phyloP scores from a whole-genome alignment of 1,140 invertebrate species.

The Lasioglossum baleicum region DNA sequence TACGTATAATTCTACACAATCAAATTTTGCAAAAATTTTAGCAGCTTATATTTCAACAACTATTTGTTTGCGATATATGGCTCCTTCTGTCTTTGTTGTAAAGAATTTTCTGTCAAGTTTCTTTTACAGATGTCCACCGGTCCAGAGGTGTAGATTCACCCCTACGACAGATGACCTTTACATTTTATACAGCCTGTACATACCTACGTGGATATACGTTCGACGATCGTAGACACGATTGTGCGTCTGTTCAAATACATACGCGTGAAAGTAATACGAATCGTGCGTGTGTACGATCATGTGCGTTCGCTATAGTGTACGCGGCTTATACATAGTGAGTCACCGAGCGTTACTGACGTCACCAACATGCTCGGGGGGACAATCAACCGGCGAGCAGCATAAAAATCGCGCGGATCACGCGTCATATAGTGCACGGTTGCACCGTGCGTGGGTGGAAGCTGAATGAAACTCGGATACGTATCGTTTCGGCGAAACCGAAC shows the following conservation, averaged over 20 bases:
- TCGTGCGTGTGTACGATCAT: slow-evolving; percentile 31
- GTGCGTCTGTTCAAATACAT: neutral
- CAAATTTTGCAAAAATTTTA: too few species aligned
- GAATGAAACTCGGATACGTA: slow-evolving; percentile 24
- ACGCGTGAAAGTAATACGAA: slow-evolving; percentile 19
- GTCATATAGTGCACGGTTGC: slow-evolving; percentile 44
- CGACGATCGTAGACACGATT: too few species aligned
- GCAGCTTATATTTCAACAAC: too few species aligned
- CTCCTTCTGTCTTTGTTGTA: too few species aligned
- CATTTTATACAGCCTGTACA: too few species aligned
- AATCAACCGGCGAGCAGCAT: slow-evolving; percentile 66
- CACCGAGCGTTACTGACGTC: slow-evolving; percentile 57
- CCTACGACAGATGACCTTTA: too few species aligned
- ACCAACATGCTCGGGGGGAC: slow-evolving; percentile 56
- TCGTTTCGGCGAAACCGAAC: slow-evolving; percentile 14
- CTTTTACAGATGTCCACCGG: too few species aligned
- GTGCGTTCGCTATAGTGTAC: slow-evolving; percentile 32
- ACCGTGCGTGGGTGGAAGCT: slow-evolving; percentile 44
- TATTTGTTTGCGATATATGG: too few species aligned
- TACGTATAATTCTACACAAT: too few species aligned
- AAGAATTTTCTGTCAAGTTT: too few species aligned
- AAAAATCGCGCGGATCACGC: slow-evolving; percentile 60
- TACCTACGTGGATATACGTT: too few species aligned
- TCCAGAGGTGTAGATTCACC: too few species aligned
- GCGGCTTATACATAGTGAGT: slow-evolving; percentile 47